phyloP scores from a whole-genome alignment of 2,888 invertebrate species.

The Tanaodytes sp. region DNA sequence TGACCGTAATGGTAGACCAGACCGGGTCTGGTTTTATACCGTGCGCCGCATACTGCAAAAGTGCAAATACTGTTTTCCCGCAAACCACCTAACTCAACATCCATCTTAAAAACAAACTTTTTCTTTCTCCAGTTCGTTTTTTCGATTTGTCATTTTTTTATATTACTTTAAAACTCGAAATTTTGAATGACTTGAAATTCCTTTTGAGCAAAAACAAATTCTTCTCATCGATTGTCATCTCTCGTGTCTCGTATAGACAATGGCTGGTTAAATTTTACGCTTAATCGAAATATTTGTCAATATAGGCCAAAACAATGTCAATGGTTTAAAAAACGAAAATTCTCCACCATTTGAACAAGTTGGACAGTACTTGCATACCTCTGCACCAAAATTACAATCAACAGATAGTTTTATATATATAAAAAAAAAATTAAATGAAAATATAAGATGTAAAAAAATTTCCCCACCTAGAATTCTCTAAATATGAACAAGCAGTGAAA shows the following conservation, averaged over 20 bases:
- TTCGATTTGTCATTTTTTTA: conserved; percentile 10
- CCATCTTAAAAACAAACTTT: conserved; percentile 63
- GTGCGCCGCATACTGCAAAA: conserved; percentile 91
- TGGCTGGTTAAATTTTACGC: no score
- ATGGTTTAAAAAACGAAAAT: conserved; percentile 21
- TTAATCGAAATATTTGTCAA: no score
- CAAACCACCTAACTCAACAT: conserved; percentile 71
- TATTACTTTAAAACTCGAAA: not conserved
- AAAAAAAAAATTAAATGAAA: conserved; percentile 33
- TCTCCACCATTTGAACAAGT: conserved; percentile 31
- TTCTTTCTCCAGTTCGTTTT: conserved; percentile 58
- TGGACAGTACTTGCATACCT: conserved; percentile 71
- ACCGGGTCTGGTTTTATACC: conserved; percentile 97
- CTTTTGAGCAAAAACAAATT: conserved; percentile 1
- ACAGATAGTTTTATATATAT: conserved; percentile 13
- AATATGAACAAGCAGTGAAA: conserved; percentile 73
- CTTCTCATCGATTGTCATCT: no score
- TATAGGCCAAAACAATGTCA: conserved; percentile 44
- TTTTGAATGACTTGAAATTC: no score
- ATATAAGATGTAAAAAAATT: conserved; percentile 57
- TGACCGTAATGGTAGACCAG: conserved; percentile 96
- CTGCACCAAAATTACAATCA: conserved; percentile 62
- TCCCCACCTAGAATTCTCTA: conserved; percentile 68
- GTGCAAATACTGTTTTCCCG: conserved; percentile 73
- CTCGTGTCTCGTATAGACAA: no score